phyloP scores from a whole-genome alignment of 2,888 invertebrate species.

The Poecilus cupreus region DNA sequence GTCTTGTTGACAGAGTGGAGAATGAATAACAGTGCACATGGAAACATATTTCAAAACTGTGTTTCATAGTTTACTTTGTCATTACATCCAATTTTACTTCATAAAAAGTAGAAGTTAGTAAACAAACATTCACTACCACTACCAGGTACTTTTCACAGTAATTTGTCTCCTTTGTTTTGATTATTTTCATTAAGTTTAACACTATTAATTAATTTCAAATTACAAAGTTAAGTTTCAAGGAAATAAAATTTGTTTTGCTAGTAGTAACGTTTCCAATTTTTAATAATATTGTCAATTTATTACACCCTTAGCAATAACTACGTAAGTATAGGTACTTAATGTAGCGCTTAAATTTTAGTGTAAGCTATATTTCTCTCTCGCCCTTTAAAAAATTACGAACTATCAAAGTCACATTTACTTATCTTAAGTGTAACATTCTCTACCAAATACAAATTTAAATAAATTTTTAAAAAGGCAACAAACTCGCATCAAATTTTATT shows the following conservation, averaged over 20 bases:
- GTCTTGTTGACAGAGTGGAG: neutral
- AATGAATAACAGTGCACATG: neutral
- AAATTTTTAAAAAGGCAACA: neutral
- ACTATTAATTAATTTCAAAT: neutral
- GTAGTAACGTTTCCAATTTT: conserved; percentile 4
- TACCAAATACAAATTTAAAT: neutral
- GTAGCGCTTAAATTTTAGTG: conserved; percentile 41
- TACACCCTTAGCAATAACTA: conserved; percentile 28
- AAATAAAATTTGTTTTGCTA: neutral
- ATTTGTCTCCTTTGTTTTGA: neutral
- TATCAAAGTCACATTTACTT: conserved; percentile 39
- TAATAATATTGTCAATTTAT: conserved; percentile 34
- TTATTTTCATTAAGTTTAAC: neutral
- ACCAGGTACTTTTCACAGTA: neutral
- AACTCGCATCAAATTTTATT: conserved; percentile 1
- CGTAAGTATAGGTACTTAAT: conserved; percentile 36
- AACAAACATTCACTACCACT: neutral
- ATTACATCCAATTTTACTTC: neutral
- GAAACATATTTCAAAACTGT: neutral
- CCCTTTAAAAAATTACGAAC: conserved; percentile 9
- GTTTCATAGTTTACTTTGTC: neutral
- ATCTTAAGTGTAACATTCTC: conserved; percentile 6
- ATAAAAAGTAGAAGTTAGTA: neutral
- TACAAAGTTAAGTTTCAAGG: neutral
- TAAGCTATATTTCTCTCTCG: conserved; percentile 8